Evolutionary conservation across 2,888 invertebrate genomes (phyloP).

Genomic region (Molanna angustata): DNA sequence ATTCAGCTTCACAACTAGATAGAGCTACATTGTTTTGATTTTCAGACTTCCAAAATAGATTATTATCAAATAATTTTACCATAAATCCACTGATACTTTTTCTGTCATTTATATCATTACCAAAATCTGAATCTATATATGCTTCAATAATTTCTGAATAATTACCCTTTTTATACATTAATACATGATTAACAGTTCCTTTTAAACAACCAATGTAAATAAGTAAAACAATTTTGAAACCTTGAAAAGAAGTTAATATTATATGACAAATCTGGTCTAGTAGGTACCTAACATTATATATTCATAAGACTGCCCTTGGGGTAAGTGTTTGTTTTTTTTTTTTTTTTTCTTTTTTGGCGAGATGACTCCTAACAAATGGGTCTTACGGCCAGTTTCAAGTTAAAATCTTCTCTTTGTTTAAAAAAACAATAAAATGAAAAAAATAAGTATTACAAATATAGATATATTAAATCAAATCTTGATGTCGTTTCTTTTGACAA

Average conservation of each 20-base stretch:
- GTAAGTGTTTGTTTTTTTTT: no score
- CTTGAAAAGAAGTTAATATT: neutral
- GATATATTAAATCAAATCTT: no score
- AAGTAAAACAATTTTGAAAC: neutral
- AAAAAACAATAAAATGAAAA: no score
- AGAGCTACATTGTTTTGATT: neutral
- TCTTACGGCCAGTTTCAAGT: no score
- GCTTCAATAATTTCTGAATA: neutral
- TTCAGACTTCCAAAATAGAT: neutral
- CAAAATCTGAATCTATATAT: neutral
- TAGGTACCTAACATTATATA: slow-evolving; percentile 5
- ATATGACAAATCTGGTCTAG: slow-evolving; percentile 4
- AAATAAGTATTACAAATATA: no score
- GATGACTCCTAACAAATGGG: no score
- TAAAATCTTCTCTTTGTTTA: no score
- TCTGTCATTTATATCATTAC: neutral
- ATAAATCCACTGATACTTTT: slow-evolving; percentile 3
- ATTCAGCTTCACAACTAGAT: neutral
- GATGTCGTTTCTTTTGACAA: no score
- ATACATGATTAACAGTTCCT: neutral
- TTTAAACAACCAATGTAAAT: neutral
- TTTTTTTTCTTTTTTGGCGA: no score
- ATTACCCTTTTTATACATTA: neutral
- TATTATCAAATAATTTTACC: neutral
- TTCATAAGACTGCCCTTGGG: no score